These are phyloP conservation scores for Adoxophyes honmai DNA, from an alignment of 1,140 invertebrate genomes.

Conservation along the genomic window DNA sequence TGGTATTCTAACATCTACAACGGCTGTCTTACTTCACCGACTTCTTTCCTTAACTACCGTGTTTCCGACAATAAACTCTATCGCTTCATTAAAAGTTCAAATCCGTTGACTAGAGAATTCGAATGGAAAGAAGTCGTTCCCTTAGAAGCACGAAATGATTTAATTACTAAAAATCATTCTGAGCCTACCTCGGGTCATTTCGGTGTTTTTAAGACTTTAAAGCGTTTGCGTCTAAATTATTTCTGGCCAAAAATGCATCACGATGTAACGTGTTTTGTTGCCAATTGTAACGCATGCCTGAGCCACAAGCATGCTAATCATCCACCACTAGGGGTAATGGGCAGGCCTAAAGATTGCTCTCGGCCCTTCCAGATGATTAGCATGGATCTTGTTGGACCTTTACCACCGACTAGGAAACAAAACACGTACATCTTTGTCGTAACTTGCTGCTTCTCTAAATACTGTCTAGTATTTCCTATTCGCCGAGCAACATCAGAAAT, in stretches of 20 bases:
- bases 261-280: conserved; percentile 20
- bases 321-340: too few species aligned
- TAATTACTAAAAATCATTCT: too few species aligned
- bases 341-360: background rate
- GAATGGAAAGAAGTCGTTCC: conserved; percentile 32
- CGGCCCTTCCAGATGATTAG: conserved; percentile 42
- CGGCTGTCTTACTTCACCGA: conserved; percentile 18
- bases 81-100: conserved; percentile 22
- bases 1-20: too few species aligned
- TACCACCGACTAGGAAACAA: conserved; percentile 39
- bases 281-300: conserved; percentile 19
- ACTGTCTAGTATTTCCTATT: conserved; percentile 30
- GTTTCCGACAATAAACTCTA: conserved; percentile 24
- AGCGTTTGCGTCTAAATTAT: conserved; percentile 15
- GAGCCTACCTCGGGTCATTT: conserved; percentile 27
- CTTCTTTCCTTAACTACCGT: conserved; percentile 23
- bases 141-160: conserved; percentile 31
- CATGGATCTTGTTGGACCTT: conserved; percentile 57
- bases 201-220: conserved; percentile 47
- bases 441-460: conserved; percentile 53
- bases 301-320: background rate
- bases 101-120: conserved; percentile 24
- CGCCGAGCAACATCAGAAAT: conserved; percentile 28
- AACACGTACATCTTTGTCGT: conserved; percentile 46
- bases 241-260: conserved; percentile 17